Conservation (phyloP, 2,888 invertebrate species). For the Phortica magna region DNA sequence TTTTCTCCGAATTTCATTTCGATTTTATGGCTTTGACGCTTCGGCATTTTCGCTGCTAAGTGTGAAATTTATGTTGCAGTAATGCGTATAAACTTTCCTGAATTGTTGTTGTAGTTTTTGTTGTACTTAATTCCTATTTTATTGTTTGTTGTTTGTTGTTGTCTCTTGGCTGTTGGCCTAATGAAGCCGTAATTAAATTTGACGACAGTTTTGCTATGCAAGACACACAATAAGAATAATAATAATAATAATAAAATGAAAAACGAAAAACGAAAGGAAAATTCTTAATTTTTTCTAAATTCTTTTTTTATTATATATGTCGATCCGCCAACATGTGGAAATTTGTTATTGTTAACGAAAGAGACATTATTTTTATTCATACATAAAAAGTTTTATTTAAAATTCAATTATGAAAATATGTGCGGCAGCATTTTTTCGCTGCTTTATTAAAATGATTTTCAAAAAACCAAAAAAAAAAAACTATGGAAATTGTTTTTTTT, state of each 20-base stretch:
- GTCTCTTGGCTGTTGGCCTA: constrained; percentile 16
- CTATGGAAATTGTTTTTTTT: not conserved
- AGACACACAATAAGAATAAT: not conserved
- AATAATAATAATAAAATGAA: not conserved
- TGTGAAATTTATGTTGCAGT: constrained; percentile 52
- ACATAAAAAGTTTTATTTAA: too few species aligned
- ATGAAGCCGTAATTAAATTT: constrained; percentile 32
- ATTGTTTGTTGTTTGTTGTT: constrained; percentile 50
- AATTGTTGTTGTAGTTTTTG: constrained; percentile 11
- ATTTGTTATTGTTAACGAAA: too few species aligned
- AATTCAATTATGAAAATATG: too few species aligned
- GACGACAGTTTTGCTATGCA: not conserved
- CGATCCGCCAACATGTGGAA: too few species aligned
- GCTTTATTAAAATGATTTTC: too few species aligned
- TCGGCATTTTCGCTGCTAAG: constrained; percentile 53
- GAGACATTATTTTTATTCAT: too few species aligned
- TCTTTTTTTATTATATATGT: not conserved
- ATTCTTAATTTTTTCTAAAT: not conserved
- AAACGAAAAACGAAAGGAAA: not conserved
- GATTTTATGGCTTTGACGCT: constrained; percentile 56
- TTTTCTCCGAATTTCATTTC: not conserved
- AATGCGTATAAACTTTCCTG: too few species aligned
- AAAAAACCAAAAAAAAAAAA: not conserved
- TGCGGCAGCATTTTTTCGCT: too few species aligned
- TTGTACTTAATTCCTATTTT: constrained; percentile 62